Percentiles rank a stretch among this genome's conserved stretches.
phyloP scores from a whole-genome alignment of 2,888 invertebrate genomes.

The Azorinus chamasolen region DNA sequence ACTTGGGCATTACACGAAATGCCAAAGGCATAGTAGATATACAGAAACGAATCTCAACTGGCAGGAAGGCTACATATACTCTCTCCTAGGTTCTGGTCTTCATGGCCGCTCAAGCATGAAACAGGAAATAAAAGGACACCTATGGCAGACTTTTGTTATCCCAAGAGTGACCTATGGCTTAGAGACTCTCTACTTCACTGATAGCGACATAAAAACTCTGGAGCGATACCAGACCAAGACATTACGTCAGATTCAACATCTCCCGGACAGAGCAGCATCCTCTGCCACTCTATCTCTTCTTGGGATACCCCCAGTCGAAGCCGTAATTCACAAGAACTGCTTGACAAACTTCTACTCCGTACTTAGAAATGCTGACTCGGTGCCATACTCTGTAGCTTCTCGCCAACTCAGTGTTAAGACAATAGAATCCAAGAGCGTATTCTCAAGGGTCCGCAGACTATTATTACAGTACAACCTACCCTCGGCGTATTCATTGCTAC shows the following conservation, averaged over 20 bases:
- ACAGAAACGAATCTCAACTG: neutral
- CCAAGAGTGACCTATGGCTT: conserved; percentile 18
- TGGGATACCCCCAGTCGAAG: neutral
- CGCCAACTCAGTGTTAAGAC: neutral
- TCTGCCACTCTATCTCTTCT: neutral
- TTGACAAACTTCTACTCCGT: neutral
- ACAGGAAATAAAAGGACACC: neutral
- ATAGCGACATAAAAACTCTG: neutral
- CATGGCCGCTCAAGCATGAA: conserved; percentile 2
- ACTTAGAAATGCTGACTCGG: neutral
- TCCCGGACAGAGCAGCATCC: conserved; percentile 8
- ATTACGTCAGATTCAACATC: conserved; percentile 7
- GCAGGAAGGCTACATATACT: conserved; percentile 8
- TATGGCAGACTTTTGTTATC: conserved; percentile 14
- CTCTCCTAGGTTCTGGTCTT: neutral
- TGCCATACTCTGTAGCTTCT: neutral
- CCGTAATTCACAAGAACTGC: conserved; percentile 7
- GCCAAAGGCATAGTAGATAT: neutral
- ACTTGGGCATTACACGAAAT: conserved; percentile 3
- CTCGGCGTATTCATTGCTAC: conserved; percentile 5
- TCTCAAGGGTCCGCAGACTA: neutral
- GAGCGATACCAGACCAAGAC: conserved; percentile 9
- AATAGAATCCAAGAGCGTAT: neutral
- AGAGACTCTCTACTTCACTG: neutral
- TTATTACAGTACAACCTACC: neutral